Conservation (phyloP, 2,113 vertebrate genomes). For the Suncus etruscus region DNA sequence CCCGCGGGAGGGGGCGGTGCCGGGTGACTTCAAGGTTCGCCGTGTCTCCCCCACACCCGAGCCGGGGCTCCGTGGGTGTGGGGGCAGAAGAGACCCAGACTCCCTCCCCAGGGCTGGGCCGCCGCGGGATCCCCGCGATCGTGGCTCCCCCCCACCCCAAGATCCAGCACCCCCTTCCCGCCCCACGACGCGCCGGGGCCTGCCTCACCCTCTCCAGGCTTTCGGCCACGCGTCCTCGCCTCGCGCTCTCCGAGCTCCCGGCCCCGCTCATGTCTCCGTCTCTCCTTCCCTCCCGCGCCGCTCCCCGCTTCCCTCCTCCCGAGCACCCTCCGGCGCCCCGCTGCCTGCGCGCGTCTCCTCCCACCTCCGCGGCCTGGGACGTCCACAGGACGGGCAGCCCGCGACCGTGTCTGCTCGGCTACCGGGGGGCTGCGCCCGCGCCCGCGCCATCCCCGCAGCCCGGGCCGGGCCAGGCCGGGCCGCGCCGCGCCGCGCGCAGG, state of each 20-base stretch:
- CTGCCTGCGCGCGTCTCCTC: constrained; percentile 63
- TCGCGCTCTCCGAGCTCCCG: neutral
- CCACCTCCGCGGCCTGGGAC: constrained; percentile 60
- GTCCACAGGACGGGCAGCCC: neutral
- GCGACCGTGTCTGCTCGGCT: constrained; percentile 43
- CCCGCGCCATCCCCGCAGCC: neutral
- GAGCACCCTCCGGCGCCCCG: constrained; percentile 68
- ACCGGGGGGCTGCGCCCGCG: neutral
- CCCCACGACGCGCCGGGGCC: neutral
- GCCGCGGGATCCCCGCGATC: no score
- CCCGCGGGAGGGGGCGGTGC: no score
- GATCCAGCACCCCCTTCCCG: neutral
- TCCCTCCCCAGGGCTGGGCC: no score
- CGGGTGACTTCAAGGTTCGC: no score
- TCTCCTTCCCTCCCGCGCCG: constrained; percentile 6
- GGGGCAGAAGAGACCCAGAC: no score
- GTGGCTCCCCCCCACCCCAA: neutral
- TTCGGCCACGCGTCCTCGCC: no score
- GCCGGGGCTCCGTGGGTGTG: no score
- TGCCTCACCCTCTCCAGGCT: neutral
- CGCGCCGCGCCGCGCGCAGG: neutral
- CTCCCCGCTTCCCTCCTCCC: constrained; percentile 32
- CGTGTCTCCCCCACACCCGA: no score
- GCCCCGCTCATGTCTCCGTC: neutral
- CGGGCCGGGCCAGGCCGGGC: neutral